A percentile compares a stretch with the other conserved stretches of the same genome.
phyloP scores from a whole-genome alignment of 1,140 invertebrate genomes.

The Drosophila sp. region DNA sequence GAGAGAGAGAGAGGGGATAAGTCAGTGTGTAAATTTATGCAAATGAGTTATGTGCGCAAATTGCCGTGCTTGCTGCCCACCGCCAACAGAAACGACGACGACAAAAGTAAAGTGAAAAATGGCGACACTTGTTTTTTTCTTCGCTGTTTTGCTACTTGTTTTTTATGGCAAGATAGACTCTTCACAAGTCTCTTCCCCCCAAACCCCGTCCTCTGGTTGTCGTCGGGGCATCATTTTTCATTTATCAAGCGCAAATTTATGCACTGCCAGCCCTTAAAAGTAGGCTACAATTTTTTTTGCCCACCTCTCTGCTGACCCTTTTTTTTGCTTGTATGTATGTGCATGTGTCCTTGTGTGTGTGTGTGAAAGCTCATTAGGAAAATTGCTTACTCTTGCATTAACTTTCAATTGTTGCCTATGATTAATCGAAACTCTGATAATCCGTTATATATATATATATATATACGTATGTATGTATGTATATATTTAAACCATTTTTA shows the following conservation, averaged over 20 bases:
- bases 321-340: background rate
- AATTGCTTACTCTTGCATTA: constrained; percentile 56
- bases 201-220: background rate
- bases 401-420: constrained; percentile 49
- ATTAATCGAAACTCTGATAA: constrained; percentile 29
- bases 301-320: constrained; percentile 24
- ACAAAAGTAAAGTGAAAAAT: constrained; percentile 49
- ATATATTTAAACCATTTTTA: constrained; percentile 52
- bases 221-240: constrained; percentile 61
- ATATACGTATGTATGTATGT: constrained; percentile 15
- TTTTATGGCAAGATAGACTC: constrained; percentile 12
- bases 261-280: constrained; percentile 48
- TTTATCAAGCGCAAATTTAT: constrained; percentile 72
- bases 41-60: constrained; percentile 80
- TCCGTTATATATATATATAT: background rate
- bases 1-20: constrained; percentile 8
- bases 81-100: constrained; percentile 7
- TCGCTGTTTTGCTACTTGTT: constrained; percentile 22
- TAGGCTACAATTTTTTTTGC: constrained; percentile 22
- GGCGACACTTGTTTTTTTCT: constrained; percentile 63
- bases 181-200: background rate
- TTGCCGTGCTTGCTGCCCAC: constrained; percentile 73
- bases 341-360: background rate
- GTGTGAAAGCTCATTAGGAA: constrained; percentile 67
- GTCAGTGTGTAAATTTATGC: constrained; percentile 79